Evolutionary conservation across 2,888 invertebrate genomes (phyloP).

Genomic region (Rhamnusium bicolor): DNA sequence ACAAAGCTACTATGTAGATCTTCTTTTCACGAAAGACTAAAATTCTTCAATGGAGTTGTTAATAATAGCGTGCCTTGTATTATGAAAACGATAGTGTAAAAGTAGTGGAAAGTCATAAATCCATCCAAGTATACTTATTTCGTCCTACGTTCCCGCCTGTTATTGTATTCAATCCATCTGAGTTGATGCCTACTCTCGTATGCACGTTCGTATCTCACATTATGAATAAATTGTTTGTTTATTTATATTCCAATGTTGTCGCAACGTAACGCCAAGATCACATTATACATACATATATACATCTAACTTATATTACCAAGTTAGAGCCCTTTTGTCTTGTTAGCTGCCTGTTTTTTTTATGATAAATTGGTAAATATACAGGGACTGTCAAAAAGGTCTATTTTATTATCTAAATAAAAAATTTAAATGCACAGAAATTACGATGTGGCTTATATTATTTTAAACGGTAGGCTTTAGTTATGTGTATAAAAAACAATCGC

Average conservation of each 20-base stretch:
- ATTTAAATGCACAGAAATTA: too few species aligned
- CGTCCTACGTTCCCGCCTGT: conserved; percentile 42
- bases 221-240: conserved; percentile 52
- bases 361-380: too few species aligned
- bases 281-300: conserved; percentile 16
- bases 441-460: too few species aligned
- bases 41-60: conserved; percentile 17
- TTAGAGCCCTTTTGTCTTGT: conserved; percentile 5
- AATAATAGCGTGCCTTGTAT: conserved; percentile 8
- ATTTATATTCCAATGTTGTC: conserved; percentile 50
- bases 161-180: conserved; percentile 40
- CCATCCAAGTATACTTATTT: background rate
- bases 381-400: too few species aligned
- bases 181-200: conserved; percentile 41
- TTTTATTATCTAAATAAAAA: too few species aligned
- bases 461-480: too few species aligned
- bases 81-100: conserved; percentile 11
- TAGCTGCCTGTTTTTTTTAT: background rate
- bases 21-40: background rate
- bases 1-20: background rate
- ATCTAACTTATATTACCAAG: background rate
- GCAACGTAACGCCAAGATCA: conserved; percentile 36
- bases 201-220: conserved; percentile 40
- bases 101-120: conserved; percentile 8
- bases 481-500: too few species aligned